These are phyloP conservation scores for Hyposmocoma kahamanoa DNA, from an alignment of 1,140 invertebrate species.

Conservation along the genomic window DNA sequence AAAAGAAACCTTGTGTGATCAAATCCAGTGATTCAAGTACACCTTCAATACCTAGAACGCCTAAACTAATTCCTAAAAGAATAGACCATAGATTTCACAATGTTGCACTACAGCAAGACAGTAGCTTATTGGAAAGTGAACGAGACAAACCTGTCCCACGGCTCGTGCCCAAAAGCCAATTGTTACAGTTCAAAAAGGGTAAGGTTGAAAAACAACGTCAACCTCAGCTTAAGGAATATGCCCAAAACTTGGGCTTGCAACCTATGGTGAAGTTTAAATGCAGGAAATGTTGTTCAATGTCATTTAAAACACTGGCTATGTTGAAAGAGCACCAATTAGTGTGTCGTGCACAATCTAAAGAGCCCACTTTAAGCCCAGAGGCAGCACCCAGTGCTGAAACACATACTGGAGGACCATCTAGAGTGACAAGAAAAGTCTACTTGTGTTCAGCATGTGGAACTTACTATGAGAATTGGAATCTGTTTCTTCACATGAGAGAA, in stretches of 20 bases:
- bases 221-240: slow-evolving; percentile 74
- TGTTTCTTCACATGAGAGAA: slow-evolving; percentile 87
- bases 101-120: slow-evolving; percentile 37
- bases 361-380: slow-evolving; percentile 52
- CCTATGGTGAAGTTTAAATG: slow-evolving; percentile 80
- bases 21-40: slow-evolving; percentile 46
- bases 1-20: slow-evolving; percentile 38
- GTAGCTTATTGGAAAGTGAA: slow-evolving; percentile 38
- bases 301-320: slow-evolving; percentile 75
- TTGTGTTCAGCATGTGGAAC: slow-evolving; percentile 84
- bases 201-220: slow-evolving; percentile 58
- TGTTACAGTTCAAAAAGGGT: slow-evolving; percentile 58
- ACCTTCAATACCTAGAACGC: slow-evolving; percentile 39
- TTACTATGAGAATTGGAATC: slow-evolving; percentile 88
- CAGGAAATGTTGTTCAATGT: slow-evolving; percentile 77
- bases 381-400: slow-evolving; percentile 39
- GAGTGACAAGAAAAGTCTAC: slow-evolving; percentile 83
- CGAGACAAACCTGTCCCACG: slow-evolving; percentile 59
- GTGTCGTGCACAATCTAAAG: slow-evolving; percentile 69
- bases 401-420: slow-evolving; percentile 69
- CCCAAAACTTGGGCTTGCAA: slow-evolving; percentile 80
- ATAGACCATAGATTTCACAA: slow-evolving; percentile 50
- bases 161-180: slow-evolving; percentile 63
- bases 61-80: slow-evolving; percentile 56
- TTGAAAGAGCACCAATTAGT: slow-evolving; percentile 77